Conservation (phyloP, 1,140 invertebrate genomes). For the Cyphomyrmex costatus region DNA sequence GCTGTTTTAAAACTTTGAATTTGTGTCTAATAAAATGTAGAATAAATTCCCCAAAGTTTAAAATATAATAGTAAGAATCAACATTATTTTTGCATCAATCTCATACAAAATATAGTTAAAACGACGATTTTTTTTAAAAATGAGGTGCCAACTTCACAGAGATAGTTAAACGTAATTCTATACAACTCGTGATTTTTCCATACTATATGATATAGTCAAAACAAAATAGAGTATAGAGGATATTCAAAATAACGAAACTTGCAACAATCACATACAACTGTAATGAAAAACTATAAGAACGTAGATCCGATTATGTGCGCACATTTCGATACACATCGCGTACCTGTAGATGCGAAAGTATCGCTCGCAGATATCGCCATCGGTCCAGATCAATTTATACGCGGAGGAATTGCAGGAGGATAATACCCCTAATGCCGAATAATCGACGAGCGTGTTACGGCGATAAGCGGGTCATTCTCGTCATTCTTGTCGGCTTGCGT, state of each 20-base stretch:
- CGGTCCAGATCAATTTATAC: slow-evolving; percentile 28
- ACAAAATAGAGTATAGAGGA: background rate
- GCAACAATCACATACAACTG: background rate
- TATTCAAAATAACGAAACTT: background rate
- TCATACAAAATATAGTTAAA: too few relatives aligned
- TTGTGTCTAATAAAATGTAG: too few relatives aligned
- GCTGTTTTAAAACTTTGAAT: too few relatives aligned
- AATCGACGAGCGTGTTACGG: slow-evolving; percentile 29
- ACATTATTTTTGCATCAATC: too few relatives aligned
- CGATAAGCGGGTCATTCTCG: slow-evolving; percentile 28
- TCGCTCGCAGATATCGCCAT: slow-evolving; percentile 14
- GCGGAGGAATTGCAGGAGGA: background rate
- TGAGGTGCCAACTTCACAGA: too few relatives aligned
- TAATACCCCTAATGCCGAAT: slow-evolving; percentile 40
- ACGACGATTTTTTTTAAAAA: too few relatives aligned
- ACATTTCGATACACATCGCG: background rate
- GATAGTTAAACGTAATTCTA: background rate
- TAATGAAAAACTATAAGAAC: slow-evolving; percentile 15
- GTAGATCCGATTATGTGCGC: slow-evolving; percentile 7
- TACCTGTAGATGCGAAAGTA: background rate
- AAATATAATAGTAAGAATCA: too few relatives aligned
- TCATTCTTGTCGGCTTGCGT: slow-evolving; percentile 7
- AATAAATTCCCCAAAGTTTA: too few relatives aligned
- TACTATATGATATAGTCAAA: background rate
- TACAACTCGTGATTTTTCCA: background rate